phyloP scores from a whole-genome alignment of 1,140 invertebrate species.

The Drosophila ambigua region DNA sequence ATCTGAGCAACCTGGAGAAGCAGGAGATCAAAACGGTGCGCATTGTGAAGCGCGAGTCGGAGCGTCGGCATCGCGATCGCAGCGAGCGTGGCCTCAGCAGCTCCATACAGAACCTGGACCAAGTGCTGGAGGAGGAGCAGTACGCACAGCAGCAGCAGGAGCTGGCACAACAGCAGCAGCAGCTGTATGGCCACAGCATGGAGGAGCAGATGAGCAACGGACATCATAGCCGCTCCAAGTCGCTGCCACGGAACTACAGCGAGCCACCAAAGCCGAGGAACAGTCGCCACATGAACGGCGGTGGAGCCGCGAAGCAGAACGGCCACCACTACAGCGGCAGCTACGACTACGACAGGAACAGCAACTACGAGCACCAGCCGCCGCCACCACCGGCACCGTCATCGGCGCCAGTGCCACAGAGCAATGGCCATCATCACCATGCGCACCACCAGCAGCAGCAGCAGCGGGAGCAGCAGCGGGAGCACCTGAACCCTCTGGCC shows the following conservation, averaged over 20 bases:
- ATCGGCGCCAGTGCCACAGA: slow-evolving; percentile 58
- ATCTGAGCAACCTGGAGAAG: slow-evolving; percentile 91
- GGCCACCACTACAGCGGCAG: slow-evolving; percentile 66
- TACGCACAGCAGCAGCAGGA: slow-evolving; percentile 56
- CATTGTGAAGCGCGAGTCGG: slow-evolving; percentile 96
- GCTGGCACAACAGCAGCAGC: slow-evolving; percentile 20
- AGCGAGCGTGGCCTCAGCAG: slow-evolving; percentile 84
- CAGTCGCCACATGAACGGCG: slow-evolving; percentile 58
- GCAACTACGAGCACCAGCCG: slow-evolving; percentile 74
- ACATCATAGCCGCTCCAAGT: slow-evolving; percentile 74
- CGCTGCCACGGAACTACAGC: slow-evolving; percentile 72
- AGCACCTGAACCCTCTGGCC: slow-evolving; percentile 76
- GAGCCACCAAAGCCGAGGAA: slow-evolving; percentile 70
- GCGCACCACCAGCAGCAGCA: slow-evolving; percentile 38
- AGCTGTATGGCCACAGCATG: slow-evolving; percentile 45
- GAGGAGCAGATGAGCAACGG: slow-evolving; percentile 72
- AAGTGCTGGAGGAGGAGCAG: slow-evolving; percentile 85
- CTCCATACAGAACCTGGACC: slow-evolving; percentile 84
- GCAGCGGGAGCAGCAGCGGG: slow-evolving; percentile 53
- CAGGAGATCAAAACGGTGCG: slow-evolving; percentile 96
- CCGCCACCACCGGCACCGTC: slow-evolving; percentile 69
- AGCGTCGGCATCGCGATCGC: slow-evolving; percentile 91
- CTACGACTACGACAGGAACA: slow-evolving; percentile 73
- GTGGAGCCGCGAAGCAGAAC: slow-evolving; percentile 52
- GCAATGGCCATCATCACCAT: slow-evolving; percentile 63